phyloP scores from a whole-genome alignment of 2,888 invertebrate genomes.

The Meteorus cinctellus region DNA sequence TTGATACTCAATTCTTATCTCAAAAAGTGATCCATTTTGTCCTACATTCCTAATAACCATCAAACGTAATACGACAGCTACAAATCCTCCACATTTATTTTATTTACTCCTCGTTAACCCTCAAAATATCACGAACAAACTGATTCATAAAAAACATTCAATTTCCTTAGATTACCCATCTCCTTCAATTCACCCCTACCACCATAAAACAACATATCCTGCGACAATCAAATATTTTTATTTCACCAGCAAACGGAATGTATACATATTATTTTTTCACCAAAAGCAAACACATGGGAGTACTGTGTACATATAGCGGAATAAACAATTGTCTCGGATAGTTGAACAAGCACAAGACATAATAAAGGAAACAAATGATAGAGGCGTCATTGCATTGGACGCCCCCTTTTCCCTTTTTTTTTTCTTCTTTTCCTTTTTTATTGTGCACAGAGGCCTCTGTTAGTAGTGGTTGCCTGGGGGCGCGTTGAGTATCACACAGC shows the following conservation, averaged over 20 bases:
- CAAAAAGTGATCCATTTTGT: too few species aligned
- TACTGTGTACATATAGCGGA: neutral
- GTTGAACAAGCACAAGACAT: conserved; percentile 25
- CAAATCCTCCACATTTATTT: too few species aligned
- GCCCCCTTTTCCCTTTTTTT: neutral
- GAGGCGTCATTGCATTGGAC: conserved; percentile 10
- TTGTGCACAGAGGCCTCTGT: conserved; percentile 41
- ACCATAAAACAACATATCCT: too few species aligned
- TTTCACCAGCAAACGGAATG: neutral
- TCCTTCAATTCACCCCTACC: too few species aligned
- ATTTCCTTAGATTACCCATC: too few species aligned
- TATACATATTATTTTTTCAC: neutral
- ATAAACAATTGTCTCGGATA: conserved; percentile 31
- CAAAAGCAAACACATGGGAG: conserved; percentile 14
- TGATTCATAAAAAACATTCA: too few species aligned
- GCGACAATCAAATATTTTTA: neutral
- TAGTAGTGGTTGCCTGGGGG: neutral
- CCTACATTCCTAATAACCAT: too few species aligned
- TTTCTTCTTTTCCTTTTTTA: conserved; percentile 32
- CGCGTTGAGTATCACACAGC: conserved; percentile 46
- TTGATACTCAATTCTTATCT: too few species aligned
- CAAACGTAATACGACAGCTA: too few species aligned
- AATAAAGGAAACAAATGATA: neutral
- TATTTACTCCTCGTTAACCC: too few species aligned
- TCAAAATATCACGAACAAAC: too few species aligned